phyloP scores from a whole-genome alignment of 2,113 vertebrate genomes.

The Piaya cayana region DNA sequence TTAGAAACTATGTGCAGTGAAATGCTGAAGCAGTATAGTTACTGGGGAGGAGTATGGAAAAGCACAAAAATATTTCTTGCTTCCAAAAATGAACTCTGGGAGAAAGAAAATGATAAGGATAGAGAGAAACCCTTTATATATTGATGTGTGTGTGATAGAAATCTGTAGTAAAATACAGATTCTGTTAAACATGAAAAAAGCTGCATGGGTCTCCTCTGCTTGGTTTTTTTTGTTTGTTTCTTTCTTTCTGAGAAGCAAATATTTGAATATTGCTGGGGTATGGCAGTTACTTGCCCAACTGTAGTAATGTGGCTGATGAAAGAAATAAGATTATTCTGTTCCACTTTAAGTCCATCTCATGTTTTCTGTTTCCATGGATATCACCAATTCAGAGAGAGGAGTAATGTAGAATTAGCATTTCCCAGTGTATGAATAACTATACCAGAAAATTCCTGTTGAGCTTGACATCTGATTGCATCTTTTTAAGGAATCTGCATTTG shows the following conservation, averaged over 20 bases:
- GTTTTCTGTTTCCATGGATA: slow-evolving; percentile 21
- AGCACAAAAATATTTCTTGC: background rate
- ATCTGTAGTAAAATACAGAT: background rate
- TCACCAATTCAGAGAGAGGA: background rate
- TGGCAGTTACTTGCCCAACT: background rate
- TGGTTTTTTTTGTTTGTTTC: background rate
- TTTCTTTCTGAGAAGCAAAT: background rate
- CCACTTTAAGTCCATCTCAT: background rate
- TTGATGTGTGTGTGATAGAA: background rate
- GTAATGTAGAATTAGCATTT: background rate
- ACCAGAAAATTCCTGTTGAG: background rate
- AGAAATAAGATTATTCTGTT: background rate
- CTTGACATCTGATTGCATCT: background rate
- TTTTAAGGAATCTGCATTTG: background rate
- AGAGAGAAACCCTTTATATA: background rate
- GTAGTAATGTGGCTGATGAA: background rate
- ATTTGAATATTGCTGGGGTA: background rate
- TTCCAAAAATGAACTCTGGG: background rate
- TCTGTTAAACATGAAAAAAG: background rate
- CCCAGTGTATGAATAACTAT: background rate
- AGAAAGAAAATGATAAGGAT: background rate
- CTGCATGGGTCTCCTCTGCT: background rate
- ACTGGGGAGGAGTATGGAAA: background rate
- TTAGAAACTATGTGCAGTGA: background rate
- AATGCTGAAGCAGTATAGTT: background rate